phyloP scores from a whole-genome alignment of 2,888 invertebrate genomes.

The Eustalomyia histrio region DNA sequence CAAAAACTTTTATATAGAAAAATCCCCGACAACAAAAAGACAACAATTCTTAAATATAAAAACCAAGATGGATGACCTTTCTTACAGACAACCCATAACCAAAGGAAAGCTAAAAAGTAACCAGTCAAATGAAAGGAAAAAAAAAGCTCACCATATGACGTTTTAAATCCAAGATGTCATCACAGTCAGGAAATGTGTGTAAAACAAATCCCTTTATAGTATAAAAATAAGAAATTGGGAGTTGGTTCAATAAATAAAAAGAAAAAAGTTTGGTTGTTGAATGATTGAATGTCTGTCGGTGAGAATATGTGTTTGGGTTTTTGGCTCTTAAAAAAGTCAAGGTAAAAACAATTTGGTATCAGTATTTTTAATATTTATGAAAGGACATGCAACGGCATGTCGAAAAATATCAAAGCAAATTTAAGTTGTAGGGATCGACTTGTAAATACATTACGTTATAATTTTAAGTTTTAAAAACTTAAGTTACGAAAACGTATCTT shows the following conservation, averaged over 20 bases:
- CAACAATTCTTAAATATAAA: neutral
- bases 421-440: neutral
- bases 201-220: constrained; percentile 62
- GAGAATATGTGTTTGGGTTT: constrained; percentile 13
- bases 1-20: constrained; percentile 7
- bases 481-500: neutral
- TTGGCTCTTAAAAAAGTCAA: constrained; percentile 16
- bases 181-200: constrained; percentile 61
- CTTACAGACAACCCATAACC: constrained; percentile 33
- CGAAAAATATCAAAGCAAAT: neutral
- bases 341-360: constrained; percentile 19
- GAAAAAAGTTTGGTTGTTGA: neutral
- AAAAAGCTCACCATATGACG: constrained; percentile 59
- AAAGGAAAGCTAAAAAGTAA: constrained; percentile 22
- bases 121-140: neutral
- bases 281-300: constrained; percentile 35
- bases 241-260: constrained; percentile 19
- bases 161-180: constrained; percentile 61
- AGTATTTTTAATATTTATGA: constrained; percentile 7
- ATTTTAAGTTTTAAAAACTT: too few species aligned
- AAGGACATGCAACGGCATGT: constrained; percentile 8
- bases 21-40: neutral
- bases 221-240: constrained; percentile 30
- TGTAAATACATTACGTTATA: neutral
- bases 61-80: constrained; percentile 58